Base-by-base conservation (phyloP, 92 coral and sea anemone species). In the Zoanthus solanderi region DNA sequence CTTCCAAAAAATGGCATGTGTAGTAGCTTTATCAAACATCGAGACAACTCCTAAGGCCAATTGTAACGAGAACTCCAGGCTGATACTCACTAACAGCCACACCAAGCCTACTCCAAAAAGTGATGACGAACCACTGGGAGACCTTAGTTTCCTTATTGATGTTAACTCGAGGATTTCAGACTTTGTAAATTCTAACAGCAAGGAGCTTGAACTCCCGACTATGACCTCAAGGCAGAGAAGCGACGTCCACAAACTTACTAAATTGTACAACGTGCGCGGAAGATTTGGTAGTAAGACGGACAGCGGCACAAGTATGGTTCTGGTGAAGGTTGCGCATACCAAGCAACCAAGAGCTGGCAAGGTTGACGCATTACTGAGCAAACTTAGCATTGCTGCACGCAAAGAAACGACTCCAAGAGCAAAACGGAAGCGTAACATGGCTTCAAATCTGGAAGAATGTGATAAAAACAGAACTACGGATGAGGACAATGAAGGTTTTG, bases 271-370 rank as follows among this genome's bases (percentile, higher is more conserved):
- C 74, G 87, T 97, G 7, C 96, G 96, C 23, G 94, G 94, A 10
- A 92, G 98, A 29, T 89, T 95, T 73, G 98, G 95, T 1, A 92
- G 81, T 23, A 97, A 95, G 86, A 48, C 91, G 8, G 96, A 89
- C 67, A 93, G 71, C 79, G 92, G 91, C 31, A 89, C 98, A 3
- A 96, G 97, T n/a, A 89, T 97, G 18, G 79, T 87, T 65, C 91
- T 97, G 86, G 89, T 95, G 52, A 97, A 97, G 84, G 88, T 76
- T 45, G 84, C 92, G 0, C 94, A 86, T 50, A 92, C 96, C 17
- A 86, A 82, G 75, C 91, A 95, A 87, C 99, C 99, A 9, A 92
- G 86, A 71, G 92, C 97, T 1, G 99, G 99, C 8, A 92, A 90
- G 82, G 93, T 94, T 32, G 99, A 97, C 65, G 73, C 85, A 9